phyloP scores from a whole-genome alignment of 2,888 invertebrate genomes.

The Conus canariensis region DNA sequence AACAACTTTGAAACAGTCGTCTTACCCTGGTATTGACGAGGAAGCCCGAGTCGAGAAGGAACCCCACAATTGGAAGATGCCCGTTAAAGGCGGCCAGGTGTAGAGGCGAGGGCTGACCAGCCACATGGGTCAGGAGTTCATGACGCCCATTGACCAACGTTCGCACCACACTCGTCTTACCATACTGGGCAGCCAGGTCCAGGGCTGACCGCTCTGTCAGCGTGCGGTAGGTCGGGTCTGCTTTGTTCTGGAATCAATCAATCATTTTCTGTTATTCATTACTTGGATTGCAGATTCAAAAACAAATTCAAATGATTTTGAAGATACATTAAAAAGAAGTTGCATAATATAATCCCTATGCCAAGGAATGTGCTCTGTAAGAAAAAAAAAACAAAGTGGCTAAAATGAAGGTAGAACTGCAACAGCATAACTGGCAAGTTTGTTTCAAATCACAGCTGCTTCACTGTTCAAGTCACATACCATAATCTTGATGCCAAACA shows the following conservation, averaged over 20 bases:
- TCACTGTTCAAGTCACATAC: too few species aligned
- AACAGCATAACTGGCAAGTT: too few species aligned
- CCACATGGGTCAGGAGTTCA: constrained; percentile 83
- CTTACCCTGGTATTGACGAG: constrained; percentile 85
- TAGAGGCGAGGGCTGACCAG: constrained; percentile 90
- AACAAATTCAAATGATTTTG: too few species aligned
- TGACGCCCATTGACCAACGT: constrained; percentile 91
- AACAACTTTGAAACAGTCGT: too few species aligned
- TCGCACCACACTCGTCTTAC: constrained; percentile 88
- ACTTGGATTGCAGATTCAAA: too few species aligned
- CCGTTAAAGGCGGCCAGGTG: constrained; percentile 96
- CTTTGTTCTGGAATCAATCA: constrained; percentile 83
- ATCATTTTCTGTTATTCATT: background rate
- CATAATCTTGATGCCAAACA: too few species aligned
- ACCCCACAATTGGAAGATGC: constrained; percentile 86
- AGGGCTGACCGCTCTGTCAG: constrained; percentile 93
- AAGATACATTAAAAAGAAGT: too few species aligned
- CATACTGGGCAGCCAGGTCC: constrained; percentile 93
- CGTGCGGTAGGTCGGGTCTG: constrained; percentile 93
- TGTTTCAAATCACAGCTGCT: too few species aligned
- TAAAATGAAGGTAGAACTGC: too few species aligned
- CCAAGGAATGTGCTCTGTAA: too few species aligned
- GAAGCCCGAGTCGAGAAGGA: constrained; percentile 90
- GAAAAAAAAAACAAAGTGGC: too few species aligned
- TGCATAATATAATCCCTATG: too few species aligned